Evolutionary conservation across 2,113 vertebrate species (phyloP).

Genomic region (Laterallus jamaicensis): DNA sequence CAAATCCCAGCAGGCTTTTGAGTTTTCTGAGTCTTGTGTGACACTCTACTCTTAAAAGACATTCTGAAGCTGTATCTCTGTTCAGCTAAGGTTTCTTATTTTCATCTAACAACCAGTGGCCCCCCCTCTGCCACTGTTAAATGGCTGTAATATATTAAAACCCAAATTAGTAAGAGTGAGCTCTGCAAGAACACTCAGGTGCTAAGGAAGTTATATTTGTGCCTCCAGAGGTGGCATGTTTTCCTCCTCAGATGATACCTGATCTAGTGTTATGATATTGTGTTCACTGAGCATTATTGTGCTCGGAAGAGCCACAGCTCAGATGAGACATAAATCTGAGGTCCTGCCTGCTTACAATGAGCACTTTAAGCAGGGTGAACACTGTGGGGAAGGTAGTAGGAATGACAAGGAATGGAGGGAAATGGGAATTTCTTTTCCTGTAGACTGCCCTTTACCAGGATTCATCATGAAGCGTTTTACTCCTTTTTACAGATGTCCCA

Average conservation of each 20-base stretch:
- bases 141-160: conserved; percentile 19
- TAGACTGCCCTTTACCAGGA: background rate
- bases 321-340: background rate
- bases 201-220: conserved; percentile 24
- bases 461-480: background rate
- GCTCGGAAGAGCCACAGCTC: background rate
- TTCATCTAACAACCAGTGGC: background rate
- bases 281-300: background rate
- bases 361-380: background rate
- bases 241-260: background rate
- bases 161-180: background rate
- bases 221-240: background rate
- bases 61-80: background rate
- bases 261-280: background rate
- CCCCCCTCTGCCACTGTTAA: background rate
- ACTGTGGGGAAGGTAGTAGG: background rate
- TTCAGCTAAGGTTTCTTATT: background rate
- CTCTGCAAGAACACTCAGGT: conserved; percentile 33
- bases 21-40: background rate
- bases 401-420: background rate
- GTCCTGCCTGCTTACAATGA: background rate
- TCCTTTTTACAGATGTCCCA: background rate
- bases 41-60: background rate
- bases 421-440: background rate
- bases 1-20: background rate